Evolutionary conservation across 2,888 invertebrate species (phyloP).

Genomic region (Sympetrum striolatum): DNA sequence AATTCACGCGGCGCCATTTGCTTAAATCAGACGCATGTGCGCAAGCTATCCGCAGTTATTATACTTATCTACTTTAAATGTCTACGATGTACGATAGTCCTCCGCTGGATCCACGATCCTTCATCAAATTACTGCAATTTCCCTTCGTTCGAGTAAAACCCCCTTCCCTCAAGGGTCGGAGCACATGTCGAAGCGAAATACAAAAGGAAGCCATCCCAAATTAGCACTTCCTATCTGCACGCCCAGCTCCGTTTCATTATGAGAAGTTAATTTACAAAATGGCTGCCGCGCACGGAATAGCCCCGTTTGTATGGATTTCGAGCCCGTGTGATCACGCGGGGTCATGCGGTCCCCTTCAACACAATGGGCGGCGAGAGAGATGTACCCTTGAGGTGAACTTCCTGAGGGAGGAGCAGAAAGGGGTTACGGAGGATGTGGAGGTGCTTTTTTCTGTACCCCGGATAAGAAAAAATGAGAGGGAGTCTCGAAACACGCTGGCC

Average conservation of each 20-base stretch:
- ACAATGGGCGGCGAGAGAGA: neutral
- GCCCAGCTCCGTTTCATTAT: constrained; percentile 6
- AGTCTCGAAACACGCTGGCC: neutral
- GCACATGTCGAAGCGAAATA: neutral
- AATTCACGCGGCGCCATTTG: no score
- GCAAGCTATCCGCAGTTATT: no score
- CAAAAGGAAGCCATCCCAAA: neutral
- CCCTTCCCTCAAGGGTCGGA: neutral
- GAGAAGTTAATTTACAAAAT: constrained; percentile 33
- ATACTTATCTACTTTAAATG: no score
- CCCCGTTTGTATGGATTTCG: neutral
- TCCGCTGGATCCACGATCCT: no score
- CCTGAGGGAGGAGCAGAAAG: neutral
- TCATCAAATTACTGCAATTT: no score
- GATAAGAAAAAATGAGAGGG: neutral
- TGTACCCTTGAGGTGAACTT: neutral
- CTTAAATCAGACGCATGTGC: no score
- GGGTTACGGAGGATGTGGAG: neutral
- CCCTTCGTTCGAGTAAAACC: no score
- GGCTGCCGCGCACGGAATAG: constrained; percentile 14
- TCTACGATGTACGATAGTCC: no score
- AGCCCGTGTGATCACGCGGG: no score
- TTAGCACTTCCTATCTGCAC: constrained; percentile 8
- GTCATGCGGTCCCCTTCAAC: neutral
- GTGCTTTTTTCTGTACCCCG: neutral